Conservation (phyloP, 2,113 vertebrate genomes). For the Aythya baeri region DNA sequence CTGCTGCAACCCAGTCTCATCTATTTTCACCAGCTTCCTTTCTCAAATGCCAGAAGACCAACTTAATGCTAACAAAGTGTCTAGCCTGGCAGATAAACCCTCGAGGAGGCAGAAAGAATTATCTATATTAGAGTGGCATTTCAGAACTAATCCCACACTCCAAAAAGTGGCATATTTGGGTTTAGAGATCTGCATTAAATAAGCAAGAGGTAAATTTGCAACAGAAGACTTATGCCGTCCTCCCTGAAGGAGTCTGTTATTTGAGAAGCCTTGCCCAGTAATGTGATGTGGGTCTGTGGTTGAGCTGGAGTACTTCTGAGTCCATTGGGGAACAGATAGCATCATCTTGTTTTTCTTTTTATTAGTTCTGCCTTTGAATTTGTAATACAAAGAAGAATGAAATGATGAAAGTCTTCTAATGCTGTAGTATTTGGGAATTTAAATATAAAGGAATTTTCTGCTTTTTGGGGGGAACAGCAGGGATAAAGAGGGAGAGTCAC, state of each 20-base stretch:
- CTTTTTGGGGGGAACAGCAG: background rate
- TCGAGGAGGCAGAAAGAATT: conserved; percentile 66
- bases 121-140: conserved; percentile 72
- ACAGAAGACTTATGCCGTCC: conserved; percentile 54
- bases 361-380: conserved; percentile 68
- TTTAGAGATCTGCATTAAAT: conserved; percentile 73
- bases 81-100: conserved; percentile 73
- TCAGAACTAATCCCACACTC: conserved; percentile 74
- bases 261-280: conserved; percentile 56
- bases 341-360: conserved; percentile 69
- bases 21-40: conserved; percentile 71
- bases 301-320: conserved; percentile 56
- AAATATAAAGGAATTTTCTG: background rate
- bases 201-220: conserved; percentile 73
- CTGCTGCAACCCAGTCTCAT: conserved; percentile 60
- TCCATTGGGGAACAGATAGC: conserved; percentile 60
- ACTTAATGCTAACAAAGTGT: conserved; percentile 69
- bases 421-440: conserved; percentile 12
- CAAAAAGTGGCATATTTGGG: conserved; percentile 67
- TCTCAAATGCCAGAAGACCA: conserved; percentile 63
- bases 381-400: conserved; percentile 40
- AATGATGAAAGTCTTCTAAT: background rate
- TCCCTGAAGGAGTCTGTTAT: conserved; percentile 61
- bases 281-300: conserved; percentile 42
- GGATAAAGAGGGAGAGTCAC: background rate